These are phyloP conservation scores for Lochmaea crataegi DNA, from an alignment of 2,888 invertebrate species.

Conservation along the genomic window DNA sequence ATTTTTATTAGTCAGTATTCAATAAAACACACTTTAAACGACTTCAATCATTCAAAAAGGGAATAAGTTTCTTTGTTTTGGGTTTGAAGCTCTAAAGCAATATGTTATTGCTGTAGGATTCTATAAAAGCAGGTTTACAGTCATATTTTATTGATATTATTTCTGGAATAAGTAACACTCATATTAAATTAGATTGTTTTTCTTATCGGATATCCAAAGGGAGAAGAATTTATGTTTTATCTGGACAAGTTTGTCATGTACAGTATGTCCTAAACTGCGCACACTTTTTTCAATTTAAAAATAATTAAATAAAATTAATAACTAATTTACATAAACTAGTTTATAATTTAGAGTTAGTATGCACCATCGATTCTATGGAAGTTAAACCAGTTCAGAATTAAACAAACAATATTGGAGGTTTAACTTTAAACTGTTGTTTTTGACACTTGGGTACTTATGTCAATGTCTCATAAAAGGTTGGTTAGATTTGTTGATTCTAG, in stretches of 20 bases:
- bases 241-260: constrained; percentile 41
- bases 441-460: too few relatives aligned
- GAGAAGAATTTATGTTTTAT: constrained; percentile 59
- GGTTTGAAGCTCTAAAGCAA: constrained; percentile 45
- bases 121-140: constrained; percentile 56
- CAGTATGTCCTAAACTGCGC: constrained; percentile 9
- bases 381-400: too few relatives aligned
- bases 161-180: constrained; percentile 56
- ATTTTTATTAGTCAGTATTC: constrained; percentile 41
- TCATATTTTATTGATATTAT: constrained; percentile 57
- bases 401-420: too few relatives aligned
- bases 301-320: not conserved
- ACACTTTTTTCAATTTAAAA: not conserved
- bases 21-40: constrained; percentile 40
- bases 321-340: too few relatives aligned
- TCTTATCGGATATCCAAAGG: constrained; percentile 50
- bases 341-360: too few relatives aligned
- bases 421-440: too few relatives aligned
- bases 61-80: constrained; percentile 42
- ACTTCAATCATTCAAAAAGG: constrained; percentile 40
- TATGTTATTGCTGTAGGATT: constrained; percentile 54
- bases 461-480: too few relatives aligned
- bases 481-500: too few relatives aligned
- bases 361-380: too few relatives aligned
- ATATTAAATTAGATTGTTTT: constrained; percentile 56